phyloP scores from a whole-genome alignment of 2,888 invertebrate species.

The Ichneumoninae sp. region DNA sequence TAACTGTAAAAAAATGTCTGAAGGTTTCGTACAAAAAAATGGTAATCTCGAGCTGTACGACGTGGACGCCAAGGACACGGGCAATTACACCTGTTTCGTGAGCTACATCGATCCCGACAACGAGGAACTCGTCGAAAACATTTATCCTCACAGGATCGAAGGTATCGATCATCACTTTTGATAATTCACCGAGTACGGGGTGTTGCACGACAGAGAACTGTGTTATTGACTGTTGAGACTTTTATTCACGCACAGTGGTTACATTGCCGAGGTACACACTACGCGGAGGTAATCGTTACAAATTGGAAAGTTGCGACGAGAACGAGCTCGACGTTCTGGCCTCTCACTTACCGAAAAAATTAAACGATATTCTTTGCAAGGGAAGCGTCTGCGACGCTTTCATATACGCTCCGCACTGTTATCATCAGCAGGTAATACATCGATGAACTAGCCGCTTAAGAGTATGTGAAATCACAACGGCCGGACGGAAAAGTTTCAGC shows the following conservation, averaged over 20 bases:
- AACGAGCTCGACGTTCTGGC: constrained; percentile 73
- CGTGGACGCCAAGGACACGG: constrained; percentile 75
- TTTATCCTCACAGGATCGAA: constrained; percentile 74
- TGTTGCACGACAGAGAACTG: not conserved
- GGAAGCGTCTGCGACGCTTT: constrained; percentile 74
- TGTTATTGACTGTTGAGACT: not conserved
- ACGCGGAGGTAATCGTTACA: constrained; percentile 76
- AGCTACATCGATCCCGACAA: constrained; percentile 77
- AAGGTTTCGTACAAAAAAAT: constrained; percentile 75
- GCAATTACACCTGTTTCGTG: constrained; percentile 77
- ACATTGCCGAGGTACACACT: constrained; percentile 76
- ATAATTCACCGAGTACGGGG: not conserved
- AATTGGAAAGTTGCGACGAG: constrained; percentile 74
- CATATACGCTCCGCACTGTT: constrained; percentile 75
- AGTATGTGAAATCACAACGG: not conserved
- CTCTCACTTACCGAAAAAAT: constrained; percentile 74
- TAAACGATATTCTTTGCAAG: constrained; percentile 76
- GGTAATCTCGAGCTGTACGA: constrained; percentile 76
- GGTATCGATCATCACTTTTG: constrained; percentile 63
- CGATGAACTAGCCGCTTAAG: not conserved
- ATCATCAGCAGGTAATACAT: constrained; percentile 70
- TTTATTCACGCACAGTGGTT: constrained; percentile 69
- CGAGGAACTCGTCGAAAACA: constrained; percentile 74
- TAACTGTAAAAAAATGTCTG: not conserved
- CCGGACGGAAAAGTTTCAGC: too few species aligned